Evolutionary conservation across 2,888 invertebrate genomes (phyloP).

Genomic region (Macropis europaea): DNA sequence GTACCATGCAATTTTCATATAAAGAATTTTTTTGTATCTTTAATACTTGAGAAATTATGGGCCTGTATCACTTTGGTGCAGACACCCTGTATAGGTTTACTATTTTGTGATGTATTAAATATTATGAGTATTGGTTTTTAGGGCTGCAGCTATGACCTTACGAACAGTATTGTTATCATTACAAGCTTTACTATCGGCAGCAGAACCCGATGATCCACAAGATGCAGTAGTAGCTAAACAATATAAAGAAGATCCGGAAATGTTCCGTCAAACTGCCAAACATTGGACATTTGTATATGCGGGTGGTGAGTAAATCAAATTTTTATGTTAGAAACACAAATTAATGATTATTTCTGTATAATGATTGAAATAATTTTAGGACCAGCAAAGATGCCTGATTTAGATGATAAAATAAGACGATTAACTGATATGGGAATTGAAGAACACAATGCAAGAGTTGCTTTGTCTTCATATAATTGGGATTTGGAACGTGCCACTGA

Average conservation of each 20-base stretch:
- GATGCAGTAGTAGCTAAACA: constrained; percentile 99
- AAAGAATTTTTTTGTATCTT: no score
- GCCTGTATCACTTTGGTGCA: no score
- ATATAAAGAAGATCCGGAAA: constrained; percentile 92
- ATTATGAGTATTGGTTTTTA: constrained; percentile 67
- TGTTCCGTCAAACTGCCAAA: constrained; percentile 94
- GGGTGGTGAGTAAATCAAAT: constrained; percentile 83
- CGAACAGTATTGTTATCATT: constrained; percentile 96
- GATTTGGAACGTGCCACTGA: constrained; percentile 95
- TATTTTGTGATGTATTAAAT: constrained; percentile 11
- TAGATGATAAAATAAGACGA: constrained; percentile 92
- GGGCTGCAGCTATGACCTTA: constrained; percentile 99
- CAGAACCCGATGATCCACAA: constrained; percentile 96
- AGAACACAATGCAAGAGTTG: constrained; percentile 92
- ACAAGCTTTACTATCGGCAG: constrained; percentile 95
- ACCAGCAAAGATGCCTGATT: constrained; percentile 88
- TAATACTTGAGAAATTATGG: no score
- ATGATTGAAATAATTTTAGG: constrained; percentile 80
- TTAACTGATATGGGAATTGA: constrained; percentile 97
- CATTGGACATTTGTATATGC: constrained; percentile 99
- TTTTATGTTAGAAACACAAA: not conserved
- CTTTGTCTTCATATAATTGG: constrained; percentile 96
- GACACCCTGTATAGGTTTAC: not conserved
- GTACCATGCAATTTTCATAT: no score
- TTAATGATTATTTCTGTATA: not conserved